Base-by-base conservation (phyloP, 1,140 invertebrate species). In the Kradibia gibbosae region DNA sequence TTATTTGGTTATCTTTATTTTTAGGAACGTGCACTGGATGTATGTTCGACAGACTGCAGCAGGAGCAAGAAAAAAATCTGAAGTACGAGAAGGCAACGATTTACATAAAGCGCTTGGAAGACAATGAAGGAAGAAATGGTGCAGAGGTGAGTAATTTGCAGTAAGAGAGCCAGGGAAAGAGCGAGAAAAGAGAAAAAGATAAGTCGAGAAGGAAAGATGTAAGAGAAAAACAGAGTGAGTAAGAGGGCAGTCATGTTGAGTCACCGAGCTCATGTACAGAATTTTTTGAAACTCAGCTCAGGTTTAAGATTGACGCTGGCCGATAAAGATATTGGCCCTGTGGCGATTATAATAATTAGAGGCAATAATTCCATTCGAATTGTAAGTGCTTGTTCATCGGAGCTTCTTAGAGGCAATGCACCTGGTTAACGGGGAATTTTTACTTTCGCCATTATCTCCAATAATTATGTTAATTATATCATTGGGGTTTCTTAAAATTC, bases 41-140 rank as follows among this genome's bases (percentile, higher is more conserved):
- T 60, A 89, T 90, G 82, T 71, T 86, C 7, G 88, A 87, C 3
- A 89, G 87, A 48, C 72, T 88, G 36, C 88, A 91, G 39, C 86
- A 88, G 71, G 90, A 91, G 78, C 86, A 88, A 11, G 55, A 89
- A 57, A 89, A 90, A 65, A 90, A 87, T 74, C 82, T 91, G 22
- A 91, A 88, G 65, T 91, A 91, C 77, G 90, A 91, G 0, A 87
- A 87, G 48, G 90, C 90, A 65, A 88, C 88, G 3, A 91, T 91
- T 78, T 91, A 89, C 62, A 87, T 91, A 53, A 89, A 89, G 34
- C 90, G 86, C 45, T 84, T 90, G 57, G 90, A 91, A 72, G 90
- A 91, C 3, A 88, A 75, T 62, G 90, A 90, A 22, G 89, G 89
- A 0, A 90, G 88, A 50, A 88, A 85, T 67, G 86, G 88, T 73